Percentiles rank a stretch among this genome's conserved stretches.
Evolutionary conservation across 1,140 invertebrate genomes (phyloP).

Genomic region (Micrasema longulum): DNA sequence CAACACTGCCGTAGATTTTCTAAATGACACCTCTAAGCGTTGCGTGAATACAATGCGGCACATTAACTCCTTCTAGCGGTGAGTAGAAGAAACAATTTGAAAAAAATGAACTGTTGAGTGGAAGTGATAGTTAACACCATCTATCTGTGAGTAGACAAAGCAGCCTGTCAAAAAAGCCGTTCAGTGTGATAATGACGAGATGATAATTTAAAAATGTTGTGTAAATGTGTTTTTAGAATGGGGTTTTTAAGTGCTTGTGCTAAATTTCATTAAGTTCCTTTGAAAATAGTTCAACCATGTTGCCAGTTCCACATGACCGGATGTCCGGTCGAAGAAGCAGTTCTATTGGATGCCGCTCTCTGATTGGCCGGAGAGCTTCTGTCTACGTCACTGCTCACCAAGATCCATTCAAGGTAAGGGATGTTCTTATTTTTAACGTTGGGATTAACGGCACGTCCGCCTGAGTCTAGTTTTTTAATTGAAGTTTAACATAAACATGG

Average conservation of each 20-base stretch:
- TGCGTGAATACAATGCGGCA: neutral
- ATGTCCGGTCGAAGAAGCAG: constrained; percentile 70
- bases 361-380: constrained; percentile 68
- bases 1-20: constrained; percentile 2
- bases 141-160: neutral
- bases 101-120: constrained; percentile 6
- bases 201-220: neutral
- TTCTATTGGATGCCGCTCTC: constrained; percentile 70
- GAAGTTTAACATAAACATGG: neutral
- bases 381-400: constrained; percentile 66
- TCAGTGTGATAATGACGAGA: neutral
- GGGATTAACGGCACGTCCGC: neutral
- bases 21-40: neutral
- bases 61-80: constrained; percentile 6
- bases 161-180: neutral
- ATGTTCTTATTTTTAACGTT: too few relatives aligned
- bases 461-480: neutral
- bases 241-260: neutral
- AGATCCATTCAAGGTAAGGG: constrained; percentile 68
- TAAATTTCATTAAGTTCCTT: neutral
- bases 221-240: neutral
- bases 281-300: constrained; percentile 44
- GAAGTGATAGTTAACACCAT: neutral
- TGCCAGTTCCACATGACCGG: constrained; percentile 67
- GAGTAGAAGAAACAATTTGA: neutral